phyloP scores from a whole-genome alignment of 2,888 invertebrate species.

The Gerris lacustris region DNA sequence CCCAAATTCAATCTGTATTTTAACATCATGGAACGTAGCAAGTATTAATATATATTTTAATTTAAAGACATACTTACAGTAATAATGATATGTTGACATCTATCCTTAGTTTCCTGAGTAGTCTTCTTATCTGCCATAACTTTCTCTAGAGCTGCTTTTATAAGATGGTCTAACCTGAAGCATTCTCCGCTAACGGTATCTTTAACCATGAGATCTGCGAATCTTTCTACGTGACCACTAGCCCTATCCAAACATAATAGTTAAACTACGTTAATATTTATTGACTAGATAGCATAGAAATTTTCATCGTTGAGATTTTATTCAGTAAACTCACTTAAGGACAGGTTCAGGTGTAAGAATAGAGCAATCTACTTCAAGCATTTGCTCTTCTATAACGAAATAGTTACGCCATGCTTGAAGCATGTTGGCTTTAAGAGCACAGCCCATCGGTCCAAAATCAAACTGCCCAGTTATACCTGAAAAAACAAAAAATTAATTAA shows the following conservation, averaged over 20 bases:
- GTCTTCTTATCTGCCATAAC: constrained; percentile 72
- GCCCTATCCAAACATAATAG: constrained; percentile 45
- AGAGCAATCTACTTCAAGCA: constrained; percentile 97
- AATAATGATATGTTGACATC: constrained; percentile 65
- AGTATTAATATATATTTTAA: no score
- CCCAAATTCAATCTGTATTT: no score
- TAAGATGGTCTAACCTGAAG: constrained; percentile 92
- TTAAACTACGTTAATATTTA: no score
- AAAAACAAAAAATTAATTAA: constrained; percentile 10
- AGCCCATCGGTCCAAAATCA: constrained; percentile 99
- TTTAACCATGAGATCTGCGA: constrained; percentile 99
- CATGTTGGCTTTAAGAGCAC: constrained; percentile 92
- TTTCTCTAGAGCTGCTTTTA: constrained; percentile 87
- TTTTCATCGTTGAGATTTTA: no score
- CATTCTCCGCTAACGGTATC: constrained; percentile 93
- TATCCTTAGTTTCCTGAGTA: constrained; percentile 52
- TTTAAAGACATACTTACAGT: constrained; percentile 39
- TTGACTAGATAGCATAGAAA: no score
- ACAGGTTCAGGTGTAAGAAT: constrained; percentile 95
- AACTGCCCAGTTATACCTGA: constrained; percentile 63
- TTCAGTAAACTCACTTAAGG: constrained; percentile 50
- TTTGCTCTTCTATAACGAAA: constrained; percentile 94
- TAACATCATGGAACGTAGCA: no score
- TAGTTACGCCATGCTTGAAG: constrained; percentile 86
- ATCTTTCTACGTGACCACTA: constrained; percentile 96